Evolutionary conservation across 2,888 invertebrate species (phyloP).

Genomic region (Subacronicta megacephala): DNA sequence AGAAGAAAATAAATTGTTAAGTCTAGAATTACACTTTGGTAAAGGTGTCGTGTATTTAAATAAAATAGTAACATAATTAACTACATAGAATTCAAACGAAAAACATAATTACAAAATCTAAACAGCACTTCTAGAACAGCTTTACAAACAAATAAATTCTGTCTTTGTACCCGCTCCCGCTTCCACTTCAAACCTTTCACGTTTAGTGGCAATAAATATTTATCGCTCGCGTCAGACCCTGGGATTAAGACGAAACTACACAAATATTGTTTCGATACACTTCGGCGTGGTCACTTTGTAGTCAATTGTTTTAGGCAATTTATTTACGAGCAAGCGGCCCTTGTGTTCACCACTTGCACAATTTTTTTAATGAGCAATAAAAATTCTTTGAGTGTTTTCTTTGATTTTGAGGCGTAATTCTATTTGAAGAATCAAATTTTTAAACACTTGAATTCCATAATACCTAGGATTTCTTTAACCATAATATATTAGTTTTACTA

Average conservation of each 20-base stretch:
- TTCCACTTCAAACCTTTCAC: conserved; percentile 24
- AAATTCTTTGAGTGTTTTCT: conserved; percentile 30
- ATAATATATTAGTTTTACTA: too few species aligned
- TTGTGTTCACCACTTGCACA: conserved; percentile 43
- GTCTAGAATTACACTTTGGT: too few species aligned
- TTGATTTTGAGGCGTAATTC: conserved; percentile 3
- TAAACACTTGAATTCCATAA: too few species aligned
- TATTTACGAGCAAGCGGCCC: conserved; percentile 45
- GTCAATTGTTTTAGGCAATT: conserved; percentile 48
- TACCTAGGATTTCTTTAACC: too few species aligned
- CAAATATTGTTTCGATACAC: conserved; percentile 66
- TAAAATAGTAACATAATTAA: too few species aligned
- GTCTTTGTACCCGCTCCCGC: conserved; percentile 23
- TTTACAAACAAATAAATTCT: neutral
- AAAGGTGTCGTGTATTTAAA: too few species aligned
- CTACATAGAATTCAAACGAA: too few species aligned
- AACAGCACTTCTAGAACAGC: too few species aligned
- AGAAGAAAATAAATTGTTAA: too few species aligned
- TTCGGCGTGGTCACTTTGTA: conserved; percentile 64
- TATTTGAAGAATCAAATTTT: neutral
- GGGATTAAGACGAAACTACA: conserved; percentile 75
- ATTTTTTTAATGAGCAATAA: conserved; percentile 47
- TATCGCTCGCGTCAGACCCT: conserved; percentile 75
- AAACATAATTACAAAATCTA: too few species aligned
- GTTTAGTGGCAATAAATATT: conserved; percentile 82